These are phyloP conservation scores for Platichthys flesus DNA, from an alignment of 2,113 vertebrate species.

Conservation along the genomic window DNA sequence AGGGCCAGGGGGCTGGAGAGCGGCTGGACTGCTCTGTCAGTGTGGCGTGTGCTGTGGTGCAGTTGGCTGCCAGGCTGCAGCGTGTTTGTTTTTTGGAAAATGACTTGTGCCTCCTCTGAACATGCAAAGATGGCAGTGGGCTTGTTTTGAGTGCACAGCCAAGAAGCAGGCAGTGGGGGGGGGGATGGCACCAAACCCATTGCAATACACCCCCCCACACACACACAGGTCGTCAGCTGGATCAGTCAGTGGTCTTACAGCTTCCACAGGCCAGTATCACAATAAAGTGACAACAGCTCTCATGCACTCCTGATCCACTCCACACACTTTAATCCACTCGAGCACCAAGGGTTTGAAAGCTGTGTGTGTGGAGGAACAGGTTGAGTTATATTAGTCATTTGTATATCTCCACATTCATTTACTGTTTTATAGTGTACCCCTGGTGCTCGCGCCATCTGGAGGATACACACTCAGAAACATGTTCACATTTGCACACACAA, in stretches of 20 bases:
- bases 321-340: conserved; percentile 23
- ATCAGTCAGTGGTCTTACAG: conserved; percentile 28
- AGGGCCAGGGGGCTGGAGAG: conserved; percentile 44
- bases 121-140: conserved; percentile 43
- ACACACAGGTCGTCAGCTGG: conserved; percentile 9
- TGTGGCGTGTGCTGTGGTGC: conserved; percentile 24
- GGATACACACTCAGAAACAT: conserved; percentile 34
- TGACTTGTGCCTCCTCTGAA: conserved; percentile 33
- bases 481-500: conserved; percentile 14
- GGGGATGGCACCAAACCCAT: conserved; percentile 4
- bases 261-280: conserved; percentile 5
- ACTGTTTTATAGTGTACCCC: conserved; percentile 54
- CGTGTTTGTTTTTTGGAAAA: conserved; percentile 55
- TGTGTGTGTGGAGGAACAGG: conserved; percentile 43
- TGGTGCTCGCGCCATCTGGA: conserved; percentile 71
- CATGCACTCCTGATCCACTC: background rate
- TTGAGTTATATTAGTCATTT: conserved; percentile 56
- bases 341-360: conserved; percentile 28
- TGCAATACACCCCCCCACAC: conserved; percentile 18
- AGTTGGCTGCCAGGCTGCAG: conserved; percentile 37
- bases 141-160: conserved; percentile 39
- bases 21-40: conserved; percentile 34
- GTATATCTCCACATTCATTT: conserved; percentile 45
- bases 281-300: conserved; percentile 25
- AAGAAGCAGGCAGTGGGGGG: conserved; percentile 32